Base-by-base conservation (phyloP, 2,113 vertebrate genomes). In the Columba janthina region DNA sequence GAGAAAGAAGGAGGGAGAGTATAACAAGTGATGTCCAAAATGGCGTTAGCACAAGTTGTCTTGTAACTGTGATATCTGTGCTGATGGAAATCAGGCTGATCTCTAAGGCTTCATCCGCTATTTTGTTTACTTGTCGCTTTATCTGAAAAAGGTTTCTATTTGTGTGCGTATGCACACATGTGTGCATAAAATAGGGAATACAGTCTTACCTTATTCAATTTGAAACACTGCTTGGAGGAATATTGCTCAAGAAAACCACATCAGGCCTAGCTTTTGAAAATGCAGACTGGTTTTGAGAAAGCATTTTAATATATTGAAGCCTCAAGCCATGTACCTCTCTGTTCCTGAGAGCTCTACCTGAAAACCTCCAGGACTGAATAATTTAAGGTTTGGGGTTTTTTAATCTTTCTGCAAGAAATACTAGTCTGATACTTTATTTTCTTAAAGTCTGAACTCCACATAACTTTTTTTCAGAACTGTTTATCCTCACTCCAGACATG, bases 401-500 rank as follows among this genome's bases (percentile, higher is more conserved):
- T 10, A 70, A 71, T 89, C 71, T 89, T 95, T 94, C 70, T 94
- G 51, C 89, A 82, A 97, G 92, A 97, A 97, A 94, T 77, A 38
- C 65, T 92, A 77, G 97, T 97, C 94, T 96, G 94, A 93, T 96
- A 65, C 96, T 98, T 97, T 97, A 95, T 98, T 98, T 98, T 98
- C 95, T 78, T 97, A 92, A 96, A 91, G 96, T 98, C 97, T 98
- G 96, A 96, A 91, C 92, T 96, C 79, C 85, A 93, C 90, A 95
- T 95, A 74, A 79, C 85, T 94, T 89, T 93, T 94, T 95, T 96
- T 94, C 81, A 66, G 93, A 95, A 94, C 97, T 98, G 95, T 97
- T 97, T 98, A 97, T 98, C 96, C 94, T 97, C 96, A 97, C 96
- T 98, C 96, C 97, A 98, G 98, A 98, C 97, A 84, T 97, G 97